These are phyloP conservation scores for Scaptomyza parva DNA, from an alignment of 2,888 invertebrate genomes.

Conservation along the genomic window DNA sequence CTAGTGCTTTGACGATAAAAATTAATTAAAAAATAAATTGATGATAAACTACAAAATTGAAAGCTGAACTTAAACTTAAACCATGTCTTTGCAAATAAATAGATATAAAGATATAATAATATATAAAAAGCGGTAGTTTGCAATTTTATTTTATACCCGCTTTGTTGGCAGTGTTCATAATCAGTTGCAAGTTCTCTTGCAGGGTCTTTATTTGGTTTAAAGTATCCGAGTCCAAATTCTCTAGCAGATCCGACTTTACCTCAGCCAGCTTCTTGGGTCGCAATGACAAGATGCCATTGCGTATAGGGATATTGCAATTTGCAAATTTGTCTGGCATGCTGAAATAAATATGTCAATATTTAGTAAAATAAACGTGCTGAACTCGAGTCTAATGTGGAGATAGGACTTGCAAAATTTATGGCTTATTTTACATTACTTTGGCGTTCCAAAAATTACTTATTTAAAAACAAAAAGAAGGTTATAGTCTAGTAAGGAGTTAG, in stretches of 20 bases:
- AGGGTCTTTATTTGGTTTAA: slow-evolving; percentile 82
- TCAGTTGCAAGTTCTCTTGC: slow-evolving; percentile 82
- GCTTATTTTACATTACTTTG: background rate
- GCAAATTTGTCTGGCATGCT: slow-evolving; percentile 83
- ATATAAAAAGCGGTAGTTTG: background rate
- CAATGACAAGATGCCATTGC: slow-evolving; percentile 83
- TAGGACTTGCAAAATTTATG: no score
- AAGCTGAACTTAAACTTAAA: slow-evolving; percentile 37
- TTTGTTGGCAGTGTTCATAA: slow-evolving; percentile 80
- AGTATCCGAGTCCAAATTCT: slow-evolving; percentile 81
- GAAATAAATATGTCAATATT: background rate
- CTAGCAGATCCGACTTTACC: slow-evolving; percentile 77
- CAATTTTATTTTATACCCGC: slow-evolving; percentile 56
- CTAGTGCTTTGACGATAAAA: slow-evolving; percentile 7
- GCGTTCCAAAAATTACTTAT: no score
- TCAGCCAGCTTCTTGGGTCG: slow-evolving; percentile 82
- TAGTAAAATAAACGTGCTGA: background rate
- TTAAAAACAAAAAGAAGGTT: no score
- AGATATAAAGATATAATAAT: slow-evolving; percentile 10
- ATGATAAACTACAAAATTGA: slow-evolving; percentile 11
- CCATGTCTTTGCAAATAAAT: slow-evolving; percentile 27
- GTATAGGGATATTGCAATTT: slow-evolving; percentile 84
- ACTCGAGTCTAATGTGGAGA: no score
- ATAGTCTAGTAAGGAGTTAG: no score
- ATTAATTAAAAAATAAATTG: slow-evolving; percentile 36